Percentiles rank a stretch among this genome's conserved stretches.
phyloP scores from a whole-genome alignment of 53 echinoderm and acorn worm species.

The Zoroaster sp. region DNA sequence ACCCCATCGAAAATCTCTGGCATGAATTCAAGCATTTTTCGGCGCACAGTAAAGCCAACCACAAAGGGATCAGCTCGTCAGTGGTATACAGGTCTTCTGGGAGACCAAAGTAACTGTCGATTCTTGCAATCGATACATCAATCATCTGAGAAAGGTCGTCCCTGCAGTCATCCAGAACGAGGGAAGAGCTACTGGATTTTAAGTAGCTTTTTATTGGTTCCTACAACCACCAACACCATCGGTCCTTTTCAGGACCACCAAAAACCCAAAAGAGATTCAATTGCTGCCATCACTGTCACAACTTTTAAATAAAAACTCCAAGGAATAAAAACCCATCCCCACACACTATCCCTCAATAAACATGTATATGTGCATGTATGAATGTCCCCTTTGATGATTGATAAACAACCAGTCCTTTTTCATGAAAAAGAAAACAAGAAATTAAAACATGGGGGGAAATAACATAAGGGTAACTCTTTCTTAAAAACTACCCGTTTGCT shows the following conservation, averaged over 20 bases:
- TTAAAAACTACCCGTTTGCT: no score
- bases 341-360: no score
- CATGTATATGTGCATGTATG: no score
- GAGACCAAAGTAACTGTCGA: not conserved
- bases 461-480: no score
- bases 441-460: no score
- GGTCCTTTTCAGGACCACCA: not conserved
- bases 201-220: not conserved
- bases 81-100: not conserved
- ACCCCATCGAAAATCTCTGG: constrained; percentile 41
- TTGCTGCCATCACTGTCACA: no score
- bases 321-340: no score
- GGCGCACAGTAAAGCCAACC: not conserved
- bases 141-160: not conserved
- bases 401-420: no score
- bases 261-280: not conserved
- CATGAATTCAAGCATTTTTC: constrained; percentile 32
- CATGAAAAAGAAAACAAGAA: no score
- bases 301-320: no score
- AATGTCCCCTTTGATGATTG: no score
- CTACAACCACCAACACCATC: no score
- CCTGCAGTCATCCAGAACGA: not conserved
- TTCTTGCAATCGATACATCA: not conserved
- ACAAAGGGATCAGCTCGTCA: not conserved
- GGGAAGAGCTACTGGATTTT: not conserved